Evolutionary conservation across 1,140 invertebrate genomes (phyloP).

Genomic region (Episyrphus balteatus): DNA sequence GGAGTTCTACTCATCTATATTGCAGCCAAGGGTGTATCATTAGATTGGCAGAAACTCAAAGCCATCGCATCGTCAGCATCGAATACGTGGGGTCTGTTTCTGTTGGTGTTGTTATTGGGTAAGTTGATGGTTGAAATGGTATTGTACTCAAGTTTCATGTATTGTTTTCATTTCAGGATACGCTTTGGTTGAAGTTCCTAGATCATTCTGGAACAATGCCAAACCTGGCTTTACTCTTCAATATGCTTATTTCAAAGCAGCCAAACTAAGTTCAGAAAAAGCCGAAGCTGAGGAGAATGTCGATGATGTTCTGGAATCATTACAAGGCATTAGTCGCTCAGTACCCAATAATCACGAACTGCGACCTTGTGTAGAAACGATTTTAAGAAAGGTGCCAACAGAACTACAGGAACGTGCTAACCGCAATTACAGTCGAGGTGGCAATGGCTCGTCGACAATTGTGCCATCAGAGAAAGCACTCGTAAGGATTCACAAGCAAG

Average conservation of each 20-base stretch:
- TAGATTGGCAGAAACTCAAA: constrained; percentile 90
- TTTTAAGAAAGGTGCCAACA: constrained; percentile 74
- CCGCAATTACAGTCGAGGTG: constrained; percentile 50
- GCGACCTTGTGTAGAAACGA: constrained; percentile 67
- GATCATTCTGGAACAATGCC: constrained; percentile 76
- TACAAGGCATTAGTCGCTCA: constrained; percentile 57
- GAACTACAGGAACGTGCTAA: constrained; percentile 43
- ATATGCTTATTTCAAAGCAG: constrained; percentile 90
- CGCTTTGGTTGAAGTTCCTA: constrained; percentile 90
- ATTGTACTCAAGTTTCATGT: background rate
- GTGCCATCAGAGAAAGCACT: constrained; percentile 69
- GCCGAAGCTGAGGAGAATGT: constrained; percentile 93
- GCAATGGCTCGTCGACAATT: constrained; percentile 53
- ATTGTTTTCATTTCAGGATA: constrained; percentile 52
- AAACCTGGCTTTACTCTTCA: constrained; percentile 71
- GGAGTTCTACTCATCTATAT: constrained; percentile 91
- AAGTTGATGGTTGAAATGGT: background rate
- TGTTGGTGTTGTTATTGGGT: constrained; percentile 77
- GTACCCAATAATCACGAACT: constrained; percentile 57
- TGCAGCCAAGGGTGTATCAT: constrained; percentile 72
- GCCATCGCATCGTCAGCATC: constrained; percentile 96
- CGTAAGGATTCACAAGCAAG: constrained; percentile 68
- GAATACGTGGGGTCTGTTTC: constrained; percentile 98
- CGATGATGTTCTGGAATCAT: constrained; percentile 84
- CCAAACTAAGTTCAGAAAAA: constrained; percentile 94